Percentiles rank a stretch among this genome's conserved stretches.
phyloP scores from a whole-genome alignment of 2,797 vertebrate genomes.

The Tenualosa ilisha region DNA sequence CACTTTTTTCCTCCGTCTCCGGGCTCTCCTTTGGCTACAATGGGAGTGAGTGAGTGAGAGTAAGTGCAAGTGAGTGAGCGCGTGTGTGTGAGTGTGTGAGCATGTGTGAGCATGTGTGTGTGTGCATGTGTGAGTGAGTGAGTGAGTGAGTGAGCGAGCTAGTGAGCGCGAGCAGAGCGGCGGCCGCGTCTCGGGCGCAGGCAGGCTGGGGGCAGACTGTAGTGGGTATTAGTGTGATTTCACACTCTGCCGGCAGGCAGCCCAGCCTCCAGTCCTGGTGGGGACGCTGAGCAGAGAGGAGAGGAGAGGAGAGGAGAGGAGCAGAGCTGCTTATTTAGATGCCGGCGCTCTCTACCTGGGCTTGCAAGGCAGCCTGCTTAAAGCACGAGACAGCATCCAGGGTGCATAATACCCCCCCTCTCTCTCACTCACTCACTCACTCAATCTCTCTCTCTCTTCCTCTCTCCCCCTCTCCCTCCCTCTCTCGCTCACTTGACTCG shows the following conservation, averaged over 20 bases:
- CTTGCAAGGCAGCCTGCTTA: constrained; percentile 78
- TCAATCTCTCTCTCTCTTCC: not conserved
- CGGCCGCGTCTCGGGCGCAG: constrained; percentile 1
- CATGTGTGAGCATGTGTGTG: constrained; percentile 29
- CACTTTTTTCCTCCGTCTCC: constrained; percentile 65
- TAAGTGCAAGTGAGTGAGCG: not conserved
- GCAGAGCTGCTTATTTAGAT: constrained; percentile 79
- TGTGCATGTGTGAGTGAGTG: constrained; percentile 37
- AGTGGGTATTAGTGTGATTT: constrained; percentile 80
- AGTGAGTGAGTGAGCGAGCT: not conserved
- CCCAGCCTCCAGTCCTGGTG: constrained; percentile 80
- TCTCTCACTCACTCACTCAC: not conserved
- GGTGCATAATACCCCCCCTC: constrained; percentile 77
- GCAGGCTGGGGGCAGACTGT: constrained; percentile 56
- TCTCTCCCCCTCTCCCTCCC: not conserved
- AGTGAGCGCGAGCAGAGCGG: constrained; percentile 29
- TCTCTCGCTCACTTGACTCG: not conserved
- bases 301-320: too few relatives aligned
- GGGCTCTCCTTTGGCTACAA: constrained; percentile 65
- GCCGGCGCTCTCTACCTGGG: constrained; percentile 77
- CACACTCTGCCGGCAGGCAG: constrained; percentile 77
- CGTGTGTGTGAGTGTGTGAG: not conserved
- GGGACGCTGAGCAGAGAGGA: constrained; percentile 68
- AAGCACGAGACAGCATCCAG: constrained; percentile 81
- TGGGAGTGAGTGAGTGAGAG: constrained; percentile 49